Base-by-base conservation (phyloP, 2,888 invertebrate genomes). In the Lycocerus yunnanus region DNA sequence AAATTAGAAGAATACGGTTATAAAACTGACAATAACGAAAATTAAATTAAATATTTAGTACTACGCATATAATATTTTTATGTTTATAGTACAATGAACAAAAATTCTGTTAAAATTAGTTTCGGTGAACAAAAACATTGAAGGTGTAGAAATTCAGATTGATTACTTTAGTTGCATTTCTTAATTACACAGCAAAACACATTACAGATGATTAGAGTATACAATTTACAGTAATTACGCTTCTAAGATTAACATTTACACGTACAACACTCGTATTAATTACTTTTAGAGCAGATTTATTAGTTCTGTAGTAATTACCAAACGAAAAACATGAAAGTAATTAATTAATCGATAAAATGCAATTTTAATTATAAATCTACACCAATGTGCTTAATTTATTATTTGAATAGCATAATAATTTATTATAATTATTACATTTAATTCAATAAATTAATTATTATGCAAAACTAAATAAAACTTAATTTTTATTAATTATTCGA, bases 1-100 rank as follows among this genome's bases (percentile, higher is more conserved):
- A 80, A 83, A 76, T 76, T 86, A 69, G 83, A 83, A 69, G 82
- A 82, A 21, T 86, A 82, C 74, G 87, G 87, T 2, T 86, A 85
- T 79, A 84, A 83, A 73, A 76, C 80, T 16, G 80, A 80, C 24
- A 82, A 82, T 83, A 81, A 83, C 15, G 66, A 73, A 61, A 73
- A 73, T 58, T 72, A 72, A 15, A 63, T 43, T 43, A n/a, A 13
- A 27, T 13, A 27, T 27, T 27, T 27, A 24, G 11, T 58, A 10
- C 13, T 58, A 10, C 13, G 15, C n/a, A 59, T 18, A n/a, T n/a
- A 4, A 5, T 15, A 27, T 18, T 14, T 24, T 24, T 67, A 58
- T 58, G 66, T 14, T 15, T 66, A 1, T 18, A 13, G 16, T 43
- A 66, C 5, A 13, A 43, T n/a, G 6, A 43, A 6, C n/a, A 43